These are phyloP conservation scores for Apostichopus californicus DNA, from an alignment of 35 echinoderm and acorn worm genomes.

Conservation along the genomic window DNA sequence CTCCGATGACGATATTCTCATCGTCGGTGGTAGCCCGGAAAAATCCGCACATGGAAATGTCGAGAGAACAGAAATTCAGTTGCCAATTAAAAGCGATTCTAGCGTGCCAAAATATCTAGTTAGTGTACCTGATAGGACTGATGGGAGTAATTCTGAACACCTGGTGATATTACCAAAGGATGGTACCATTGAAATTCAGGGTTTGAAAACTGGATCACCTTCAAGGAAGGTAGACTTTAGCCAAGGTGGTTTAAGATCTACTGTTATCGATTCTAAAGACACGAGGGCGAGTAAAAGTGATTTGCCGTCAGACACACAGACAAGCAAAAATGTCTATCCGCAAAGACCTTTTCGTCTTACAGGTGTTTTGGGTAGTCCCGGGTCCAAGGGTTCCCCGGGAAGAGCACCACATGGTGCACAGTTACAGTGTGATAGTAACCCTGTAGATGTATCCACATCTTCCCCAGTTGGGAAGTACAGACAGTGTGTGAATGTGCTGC, in stretches of 20 bases:
- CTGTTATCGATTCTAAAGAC: neutral
- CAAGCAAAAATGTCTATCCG: slow-evolving; percentile 14
- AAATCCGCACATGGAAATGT: neutral
- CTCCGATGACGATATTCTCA: slow-evolving; percentile 69
- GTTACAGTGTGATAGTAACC: neutral
- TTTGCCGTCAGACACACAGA: neutral
- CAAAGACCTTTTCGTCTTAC: slow-evolving; percentile 71
- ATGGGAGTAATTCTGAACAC: neutral
- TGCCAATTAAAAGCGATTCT: slow-evolving; percentile 35
- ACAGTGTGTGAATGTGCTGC: slow-evolving; percentile 39
- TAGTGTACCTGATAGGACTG: slow-evolving; percentile 21
- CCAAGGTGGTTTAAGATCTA: neutral
- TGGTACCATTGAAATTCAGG: slow-evolving; percentile 48
- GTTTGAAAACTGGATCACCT: neutral
- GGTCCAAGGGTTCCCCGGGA: neutral
- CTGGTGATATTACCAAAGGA: slow-evolving; percentile 7
- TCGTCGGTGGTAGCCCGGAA: slow-evolving; percentile 58
- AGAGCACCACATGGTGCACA: neutral
- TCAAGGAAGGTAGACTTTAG: neutral
- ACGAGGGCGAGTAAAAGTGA: neutral
- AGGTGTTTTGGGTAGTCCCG: slow-evolving; percentile 61
- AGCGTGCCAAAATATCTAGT: slow-evolving; percentile 24
- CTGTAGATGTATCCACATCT: slow-evolving; percentile 1
- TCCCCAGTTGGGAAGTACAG: slow-evolving; percentile 33
- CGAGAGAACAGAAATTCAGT: slow-evolving; percentile 26